Base-by-base conservation (phyloP, 2,888 invertebrate species). In the Ditylenchus weischeri region DNA sequence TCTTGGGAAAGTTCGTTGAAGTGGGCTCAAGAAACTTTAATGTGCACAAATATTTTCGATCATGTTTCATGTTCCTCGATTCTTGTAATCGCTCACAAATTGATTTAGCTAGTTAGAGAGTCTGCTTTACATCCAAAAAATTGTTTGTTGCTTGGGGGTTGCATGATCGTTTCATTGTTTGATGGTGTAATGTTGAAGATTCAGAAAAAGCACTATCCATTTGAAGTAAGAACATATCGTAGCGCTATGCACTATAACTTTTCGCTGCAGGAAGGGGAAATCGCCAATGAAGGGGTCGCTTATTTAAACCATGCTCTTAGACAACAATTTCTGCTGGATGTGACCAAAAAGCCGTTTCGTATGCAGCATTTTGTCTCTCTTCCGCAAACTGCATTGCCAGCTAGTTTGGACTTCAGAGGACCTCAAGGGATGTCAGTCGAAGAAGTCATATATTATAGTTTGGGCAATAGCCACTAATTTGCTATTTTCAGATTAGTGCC, bases 1-100 rank as follows among this genome's bases (percentile, higher is more conserved):
- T 72, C 70, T 59, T 79, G 79, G 79, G 70, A 75, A 54, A 65
- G 75, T 43, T 72, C 79, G 1, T 58, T 79, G 47, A 73, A 74
- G 57, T 77, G 79, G 78, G 79, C 79, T 0, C 78, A 79, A 54
- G 77, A 80, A 57, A 75, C 78, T 5, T 67, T 79, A 15, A 66
- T 79, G 21, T 67, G 70, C 43, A 64, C 75, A n/a, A 78, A 80
- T 47, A 76, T 74, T 8, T 79, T 75, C 64, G 66, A 70, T 38
- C 62, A 58, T 19, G 76, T 78, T 50, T 38, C 11, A 38, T 8
- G 11, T 11, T 38, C 11, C 11, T 38, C 11, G 6, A 8, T 38
- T 38, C 11, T 38, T 29, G 10, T 19, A 35, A 29, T 15, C 5
- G 23, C n/a, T n/a, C n/a, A n/a, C n/a, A 15, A 61, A 1, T 47